phyloP scores from a whole-genome alignment of 2,888 invertebrate genomes.

The Petrolisthes manimaculis region DNA sequence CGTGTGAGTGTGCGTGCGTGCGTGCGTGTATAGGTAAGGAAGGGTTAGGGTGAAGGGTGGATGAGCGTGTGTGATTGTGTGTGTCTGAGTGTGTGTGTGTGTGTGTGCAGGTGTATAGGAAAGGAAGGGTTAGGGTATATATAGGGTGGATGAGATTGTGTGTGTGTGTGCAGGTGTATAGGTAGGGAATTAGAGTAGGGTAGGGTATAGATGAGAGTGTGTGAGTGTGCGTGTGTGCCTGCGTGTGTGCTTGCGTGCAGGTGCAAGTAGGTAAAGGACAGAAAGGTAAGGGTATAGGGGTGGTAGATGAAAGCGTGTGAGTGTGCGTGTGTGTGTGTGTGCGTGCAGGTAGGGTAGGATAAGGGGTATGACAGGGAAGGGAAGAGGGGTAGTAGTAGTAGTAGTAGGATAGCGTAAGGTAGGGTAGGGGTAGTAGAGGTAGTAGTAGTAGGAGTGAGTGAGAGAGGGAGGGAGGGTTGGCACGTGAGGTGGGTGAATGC shows the following conservation, averaged over 20 bases:
- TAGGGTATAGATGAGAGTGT: too few species aligned
- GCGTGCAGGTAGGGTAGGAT: not conserved
- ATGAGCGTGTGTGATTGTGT: not conserved
- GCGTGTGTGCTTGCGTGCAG: not conserved
- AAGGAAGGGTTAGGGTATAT: too few species aligned
- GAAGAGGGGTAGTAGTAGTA: not conserved
- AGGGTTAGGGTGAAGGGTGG: constrained; percentile 9
- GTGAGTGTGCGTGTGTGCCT: too few species aligned
- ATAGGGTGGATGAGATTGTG: too few species aligned
- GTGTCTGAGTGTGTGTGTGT: not conserved
- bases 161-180: too few species aligned
- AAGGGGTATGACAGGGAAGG: not conserved
- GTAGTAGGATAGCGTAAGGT: not conserved
- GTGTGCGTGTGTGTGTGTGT: constrained; percentile 22
- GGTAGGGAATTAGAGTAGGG: too few species aligned
- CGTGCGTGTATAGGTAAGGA: not conserved
- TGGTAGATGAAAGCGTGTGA: not conserved
- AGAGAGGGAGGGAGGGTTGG: constrained; percentile 2
- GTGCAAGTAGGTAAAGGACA: not conserved
- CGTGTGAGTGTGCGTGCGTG: too few species aligned
- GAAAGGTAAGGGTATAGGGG: not conserved
- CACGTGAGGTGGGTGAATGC: not conserved
- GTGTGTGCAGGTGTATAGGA: too few species aligned
- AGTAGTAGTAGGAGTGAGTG: not conserved
- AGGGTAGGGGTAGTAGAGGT: not conserved